Percentiles rank a stretch among this genome's conserved stretches.
These are phyloP conservation scores for Trichogramma dendrolimi DNA, from an alignment of 2,888 invertebrate species.

Conservation along the genomic window DNA sequence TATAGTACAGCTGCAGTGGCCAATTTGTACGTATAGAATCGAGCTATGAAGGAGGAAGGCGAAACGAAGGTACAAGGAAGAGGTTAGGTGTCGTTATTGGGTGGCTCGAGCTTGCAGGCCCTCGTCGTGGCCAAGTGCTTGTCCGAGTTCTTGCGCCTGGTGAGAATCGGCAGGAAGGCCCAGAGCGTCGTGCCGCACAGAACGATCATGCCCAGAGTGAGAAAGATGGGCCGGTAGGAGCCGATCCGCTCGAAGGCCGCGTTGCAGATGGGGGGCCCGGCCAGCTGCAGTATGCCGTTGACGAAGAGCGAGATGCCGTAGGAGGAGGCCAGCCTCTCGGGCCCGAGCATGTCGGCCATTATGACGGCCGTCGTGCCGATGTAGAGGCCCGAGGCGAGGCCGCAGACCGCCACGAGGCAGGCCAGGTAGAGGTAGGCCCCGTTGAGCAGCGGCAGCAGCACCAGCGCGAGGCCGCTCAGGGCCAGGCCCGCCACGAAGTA, in stretches of 20 bases:
- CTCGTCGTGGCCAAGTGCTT: too few relatives aligned
- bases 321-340: constrained; percentile 75
- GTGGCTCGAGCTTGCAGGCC: too few relatives aligned
- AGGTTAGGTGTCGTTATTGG: too few relatives aligned
- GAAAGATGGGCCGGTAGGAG: constrained; percentile 69
- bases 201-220: constrained; percentile 68
- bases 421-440: constrained; percentile 62
- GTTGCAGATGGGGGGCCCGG: constrained; percentile 79
- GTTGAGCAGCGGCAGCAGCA: constrained; percentile 65
- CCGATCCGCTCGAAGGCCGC: constrained; percentile 63
- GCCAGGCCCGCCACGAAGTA: constrained; percentile 77
- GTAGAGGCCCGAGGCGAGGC: constrained; percentile 78
- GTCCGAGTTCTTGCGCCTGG: constrained; percentile 42
- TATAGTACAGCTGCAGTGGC: too few relatives aligned
- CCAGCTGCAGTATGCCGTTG: constrained; percentile 76
- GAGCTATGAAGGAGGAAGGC: too few relatives aligned
- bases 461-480: constrained; percentile 71
- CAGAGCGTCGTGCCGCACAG: constrained; percentile 71
- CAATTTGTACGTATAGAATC: too few relatives aligned
- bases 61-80: too few relatives aligned
- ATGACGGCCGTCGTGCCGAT: constrained; percentile 85
- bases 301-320: constrained; percentile 82
- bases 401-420: constrained; percentile 71
- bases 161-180: constrained; percentile 70
- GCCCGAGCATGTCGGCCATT: constrained; percentile 80